A percentile compares a stretch with the other conserved stretches of the same genome.
phyloP scores from a whole-genome alignment of 2,797 vertebrate genomes.

The Sebastes itinus region DNA sequence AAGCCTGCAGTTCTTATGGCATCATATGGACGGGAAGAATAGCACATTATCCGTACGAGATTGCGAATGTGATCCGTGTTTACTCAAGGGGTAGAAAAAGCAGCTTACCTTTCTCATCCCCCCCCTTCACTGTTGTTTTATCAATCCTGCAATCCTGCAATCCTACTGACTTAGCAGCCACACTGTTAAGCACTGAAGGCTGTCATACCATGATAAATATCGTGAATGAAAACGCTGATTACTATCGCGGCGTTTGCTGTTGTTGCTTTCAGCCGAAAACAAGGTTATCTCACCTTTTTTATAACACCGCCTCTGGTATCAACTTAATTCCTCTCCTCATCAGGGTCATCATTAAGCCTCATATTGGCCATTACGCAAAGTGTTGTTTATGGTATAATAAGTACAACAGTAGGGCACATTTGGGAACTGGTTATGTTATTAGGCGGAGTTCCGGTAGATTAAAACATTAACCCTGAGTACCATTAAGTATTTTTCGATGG shows the following conservation, averaged over 20 bases:
- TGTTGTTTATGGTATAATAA: conserved; percentile 40
- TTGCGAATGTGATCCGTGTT: conserved; percentile 46
- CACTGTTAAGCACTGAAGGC: conserved; percentile 42
- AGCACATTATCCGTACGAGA: conserved; percentile 28
- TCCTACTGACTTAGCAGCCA: conserved; percentile 62
- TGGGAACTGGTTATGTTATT: conserved; percentile 34
- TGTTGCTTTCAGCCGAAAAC: conserved; percentile 34
- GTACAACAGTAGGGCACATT: conserved; percentile 12
- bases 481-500: not conserved
- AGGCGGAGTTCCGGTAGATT: conserved; percentile 1
- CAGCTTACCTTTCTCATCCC: conserved; percentile 41
- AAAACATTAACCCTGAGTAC: conserved; percentile 28
- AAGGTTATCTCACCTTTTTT: conserved; percentile 56
- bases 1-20: not conserved
- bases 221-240: conserved; percentile 61
- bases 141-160: conserved; percentile 41
- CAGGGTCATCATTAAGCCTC: conserved; percentile 43
- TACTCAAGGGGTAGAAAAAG: conserved; percentile 44
- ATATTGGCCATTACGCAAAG: conserved; percentile 31
- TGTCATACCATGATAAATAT: conserved; percentile 53
- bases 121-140: conserved; percentile 29
- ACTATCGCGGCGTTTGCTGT: conserved; percentile 43
- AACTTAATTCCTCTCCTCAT: conserved; percentile 42
- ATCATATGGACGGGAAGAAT: not conserved
- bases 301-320: conserved; percentile 20